A percentile compares a stretch with the other conserved stretches of the same genome.
These are phyloP conservation scores for Mobula hypostoma DNA, from an alignment of 2,113 vertebrate species.

Conservation along the genomic window DNA sequence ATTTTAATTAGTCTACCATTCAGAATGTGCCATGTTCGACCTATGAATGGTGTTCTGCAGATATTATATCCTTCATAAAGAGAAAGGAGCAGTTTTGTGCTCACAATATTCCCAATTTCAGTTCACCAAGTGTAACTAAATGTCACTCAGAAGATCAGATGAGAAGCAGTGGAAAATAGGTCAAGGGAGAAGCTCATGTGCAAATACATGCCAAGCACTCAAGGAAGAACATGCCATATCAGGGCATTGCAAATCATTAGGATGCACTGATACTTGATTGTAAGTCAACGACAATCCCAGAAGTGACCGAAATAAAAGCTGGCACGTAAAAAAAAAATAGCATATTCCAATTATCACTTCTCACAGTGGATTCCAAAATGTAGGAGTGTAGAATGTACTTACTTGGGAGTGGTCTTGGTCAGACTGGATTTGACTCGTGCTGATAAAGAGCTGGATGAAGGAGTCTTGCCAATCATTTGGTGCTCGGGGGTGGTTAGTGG, in stretches of 20 bases:
- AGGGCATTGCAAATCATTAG: background rate
- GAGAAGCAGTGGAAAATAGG: background rate
- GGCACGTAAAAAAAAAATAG: background rate
- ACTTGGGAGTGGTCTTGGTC: conserved; percentile 81
- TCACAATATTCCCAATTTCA: background rate
- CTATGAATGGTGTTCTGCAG: background rate
- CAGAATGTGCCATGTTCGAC: background rate
- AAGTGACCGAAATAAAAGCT: background rate
- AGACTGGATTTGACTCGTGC: conserved; percentile 79
- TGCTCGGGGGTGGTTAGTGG: conserved; percentile 89
- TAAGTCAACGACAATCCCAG: background rate
- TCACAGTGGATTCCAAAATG: background rate
- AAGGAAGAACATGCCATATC: background rate
- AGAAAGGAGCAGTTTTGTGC: background rate
- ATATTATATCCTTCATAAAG: background rate
- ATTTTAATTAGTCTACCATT: background rate
- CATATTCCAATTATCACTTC: background rate
- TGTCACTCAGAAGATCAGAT: background rate
- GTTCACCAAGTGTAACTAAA: background rate
- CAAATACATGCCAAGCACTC: background rate
- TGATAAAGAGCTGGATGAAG: conserved; percentile 83
- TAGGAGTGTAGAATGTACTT: conserved; percentile 41
- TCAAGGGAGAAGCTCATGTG: background rate
- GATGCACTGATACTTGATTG: background rate
- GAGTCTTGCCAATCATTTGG: conserved; percentile 75